Conservation (phyloP, 30 jellyfish, hydroid and myxozoan genomes). For the Pelagia noctiluca region DNA sequence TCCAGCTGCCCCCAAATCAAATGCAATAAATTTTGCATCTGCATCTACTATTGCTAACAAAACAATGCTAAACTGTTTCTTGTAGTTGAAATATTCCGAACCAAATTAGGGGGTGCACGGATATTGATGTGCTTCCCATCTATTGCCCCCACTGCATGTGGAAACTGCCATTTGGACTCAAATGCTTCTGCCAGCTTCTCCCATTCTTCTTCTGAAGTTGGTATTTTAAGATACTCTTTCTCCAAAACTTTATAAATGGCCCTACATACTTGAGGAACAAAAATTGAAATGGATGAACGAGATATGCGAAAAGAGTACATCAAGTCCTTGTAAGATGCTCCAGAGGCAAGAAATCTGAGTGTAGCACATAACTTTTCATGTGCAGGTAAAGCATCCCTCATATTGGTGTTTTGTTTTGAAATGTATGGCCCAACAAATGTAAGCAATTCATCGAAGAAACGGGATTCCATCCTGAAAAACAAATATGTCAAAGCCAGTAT, state of each 20-base stretch:
- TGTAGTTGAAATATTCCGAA: slow-evolving; percentile 58
- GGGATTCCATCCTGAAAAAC: slow-evolving; percentile 39
- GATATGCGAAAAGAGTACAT: slow-evolving; percentile 36
- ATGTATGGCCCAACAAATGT: slow-evolving; percentile 34
- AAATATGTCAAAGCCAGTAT: neutral
- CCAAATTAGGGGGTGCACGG: slow-evolving; percentile 34
- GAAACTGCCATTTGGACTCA: slow-evolving; percentile 58
- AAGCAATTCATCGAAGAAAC: slow-evolving; percentile 33
- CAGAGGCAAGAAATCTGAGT: slow-evolving; percentile 49
- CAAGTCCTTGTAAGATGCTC: slow-evolving; percentile 47
- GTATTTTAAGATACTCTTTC: slow-evolving; percentile 42
- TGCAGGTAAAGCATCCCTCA: slow-evolving; percentile 44
- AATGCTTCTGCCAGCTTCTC: slow-evolving; percentile 46
- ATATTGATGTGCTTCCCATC: slow-evolving; percentile 43
- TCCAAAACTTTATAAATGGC: slow-evolving; percentile 36
- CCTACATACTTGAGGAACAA: slow-evolving; percentile 41
- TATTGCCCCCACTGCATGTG: slow-evolving; percentile 66
- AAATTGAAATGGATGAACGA: slow-evolving; percentile 22
- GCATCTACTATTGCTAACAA: slow-evolving; percentile 47
- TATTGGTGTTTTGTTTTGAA: slow-evolving; percentile 34
- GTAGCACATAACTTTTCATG: slow-evolving; percentile 44
- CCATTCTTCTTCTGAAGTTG: slow-evolving; percentile 51
- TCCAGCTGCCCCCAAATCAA: slow-evolving; percentile 62
- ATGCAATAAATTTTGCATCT: slow-evolving; percentile 39
- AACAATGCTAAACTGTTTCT: slow-evolving; percentile 39